Evolutionary conservation across 2,113 vertebrate species (phyloP), one percentile per base, ranked within the genome.

Genomic region (Ursus arctos): DNA sequence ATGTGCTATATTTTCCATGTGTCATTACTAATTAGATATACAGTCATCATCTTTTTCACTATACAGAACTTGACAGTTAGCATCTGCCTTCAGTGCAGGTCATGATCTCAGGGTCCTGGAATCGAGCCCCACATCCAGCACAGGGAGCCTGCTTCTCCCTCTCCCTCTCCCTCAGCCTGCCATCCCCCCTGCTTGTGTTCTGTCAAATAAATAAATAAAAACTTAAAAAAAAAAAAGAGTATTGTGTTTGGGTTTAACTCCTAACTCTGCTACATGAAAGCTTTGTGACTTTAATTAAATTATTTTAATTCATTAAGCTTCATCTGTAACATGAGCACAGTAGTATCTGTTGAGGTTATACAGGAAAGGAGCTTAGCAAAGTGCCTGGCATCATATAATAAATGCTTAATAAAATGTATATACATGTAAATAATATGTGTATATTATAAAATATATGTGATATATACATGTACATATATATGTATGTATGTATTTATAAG

Each of bases 241-340:
- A 84, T 71, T 88, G 4, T 57, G 8, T 81, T 89, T 81, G 59
- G 26, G 5, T 77, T 94, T 95, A 90, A 57, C 55, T 94, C 19
- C 15, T 61, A 71, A 65, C 24, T 85, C 77, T 55, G 12, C 19
- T 15, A 55, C 28, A 51, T 74, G 57, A 47, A 89, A 88, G 36
- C 43, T 95, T 96, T 61, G 18, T 88, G 84, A 59, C 22, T 74
- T 86, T 74, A 72, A 2, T 40, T 87, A 43, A 88, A 31, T 80
- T 59, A 61, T 51, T 26, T 69, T 87, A 63, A 69, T 91, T 88
- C 85, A 1, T 93, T 95, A 79, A 47, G 12, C 21, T 97, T 95
- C n/a, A 59, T 95, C 14, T 16, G 15, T 74, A 71, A 31, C 1
- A 1, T 67, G 7, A 14, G 11, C 16, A 53, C 4, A 18, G 2